Evolutionary conservation across 2,797 vertebrate genomes (phyloP).

Genomic region (Tolypeutes matacus): DNA sequence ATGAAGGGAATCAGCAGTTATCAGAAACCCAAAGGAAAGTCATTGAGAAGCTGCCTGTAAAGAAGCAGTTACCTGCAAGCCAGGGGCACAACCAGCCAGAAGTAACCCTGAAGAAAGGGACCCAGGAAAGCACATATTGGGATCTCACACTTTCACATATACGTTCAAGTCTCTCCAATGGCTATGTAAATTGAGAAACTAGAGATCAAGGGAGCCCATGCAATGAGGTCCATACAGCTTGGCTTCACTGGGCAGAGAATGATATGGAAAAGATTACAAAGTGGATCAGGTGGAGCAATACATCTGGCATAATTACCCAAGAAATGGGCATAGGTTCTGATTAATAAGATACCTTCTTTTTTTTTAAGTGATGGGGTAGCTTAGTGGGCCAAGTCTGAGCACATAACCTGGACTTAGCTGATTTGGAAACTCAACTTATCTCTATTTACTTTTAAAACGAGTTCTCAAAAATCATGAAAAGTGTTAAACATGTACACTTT

Average conservation of each 20-base stretch:
- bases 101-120: background rate
- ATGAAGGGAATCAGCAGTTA: background rate
- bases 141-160: background rate
- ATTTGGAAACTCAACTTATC: background rate
- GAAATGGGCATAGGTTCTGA: too few species aligned
- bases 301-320: too few species aligned
- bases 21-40: background rate
- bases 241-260: too few species aligned
- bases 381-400: background rate
- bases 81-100: background rate
- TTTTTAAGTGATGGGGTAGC: too few species aligned
- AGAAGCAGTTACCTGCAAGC: background rate
- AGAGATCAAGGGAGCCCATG: too few species aligned
- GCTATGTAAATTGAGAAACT: too few species aligned
- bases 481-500: background rate
- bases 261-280: too few species aligned
- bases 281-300: too few species aligned
- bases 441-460: background rate
- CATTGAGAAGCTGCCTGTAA: background rate
- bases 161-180: too few species aligned
- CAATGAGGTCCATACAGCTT: too few species aligned
- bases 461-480: background rate
- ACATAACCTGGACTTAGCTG: background rate
- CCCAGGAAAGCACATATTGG: background rate
- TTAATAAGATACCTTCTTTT: too few species aligned